phyloP scores from a whole-genome alignment of 1,140 invertebrate species.

The Drosophila leontia region DNA sequence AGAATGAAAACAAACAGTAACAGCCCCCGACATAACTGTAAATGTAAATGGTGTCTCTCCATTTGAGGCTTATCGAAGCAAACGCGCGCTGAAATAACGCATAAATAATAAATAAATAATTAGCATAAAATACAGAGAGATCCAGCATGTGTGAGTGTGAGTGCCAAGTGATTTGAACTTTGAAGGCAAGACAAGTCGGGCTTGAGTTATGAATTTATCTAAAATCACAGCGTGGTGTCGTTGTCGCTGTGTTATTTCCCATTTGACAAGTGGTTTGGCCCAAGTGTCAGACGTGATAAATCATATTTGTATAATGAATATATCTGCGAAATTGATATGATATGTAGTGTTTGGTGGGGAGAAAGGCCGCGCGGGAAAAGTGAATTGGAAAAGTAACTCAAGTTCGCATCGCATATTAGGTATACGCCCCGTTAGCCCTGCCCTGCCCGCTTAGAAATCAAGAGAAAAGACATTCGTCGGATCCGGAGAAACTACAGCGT shows the following conservation, averaged over 20 bases:
- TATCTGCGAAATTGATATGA: conserved; percentile 44
- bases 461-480: neutral
- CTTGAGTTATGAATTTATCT: conserved; percentile 82
- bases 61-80: conserved; percentile 77
- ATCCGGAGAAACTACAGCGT: conserved; percentile 36
- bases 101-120: conserved; percentile 84
- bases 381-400: conserved; percentile 29
- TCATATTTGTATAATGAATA: conserved; percentile 59
- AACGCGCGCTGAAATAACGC: conserved; percentile 79
- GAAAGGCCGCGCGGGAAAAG: conserved; percentile 43
- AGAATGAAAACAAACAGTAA: conserved; percentile 41
- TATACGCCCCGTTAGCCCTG: conserved; percentile 41
- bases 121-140: conserved; percentile 58
- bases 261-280: conserved; percentile 82
- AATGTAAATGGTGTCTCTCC: conserved; percentile 77
- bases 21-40: conserved; percentile 58
- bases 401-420: conserved; percentile 34
- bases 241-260: conserved; percentile 65
- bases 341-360: conserved; percentile 24
- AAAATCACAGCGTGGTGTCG: conserved; percentile 79
- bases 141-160: conserved; percentile 33
- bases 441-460: conserved; percentile 6
- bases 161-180: conserved; percentile 81
- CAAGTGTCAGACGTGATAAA: conserved; percentile 82
- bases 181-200: conserved; percentile 83